These are phyloP conservation scores for Pasiphila rectangulata DNA, from an alignment of 2,888 invertebrate genomes.

Conservation along the genomic window DNA sequence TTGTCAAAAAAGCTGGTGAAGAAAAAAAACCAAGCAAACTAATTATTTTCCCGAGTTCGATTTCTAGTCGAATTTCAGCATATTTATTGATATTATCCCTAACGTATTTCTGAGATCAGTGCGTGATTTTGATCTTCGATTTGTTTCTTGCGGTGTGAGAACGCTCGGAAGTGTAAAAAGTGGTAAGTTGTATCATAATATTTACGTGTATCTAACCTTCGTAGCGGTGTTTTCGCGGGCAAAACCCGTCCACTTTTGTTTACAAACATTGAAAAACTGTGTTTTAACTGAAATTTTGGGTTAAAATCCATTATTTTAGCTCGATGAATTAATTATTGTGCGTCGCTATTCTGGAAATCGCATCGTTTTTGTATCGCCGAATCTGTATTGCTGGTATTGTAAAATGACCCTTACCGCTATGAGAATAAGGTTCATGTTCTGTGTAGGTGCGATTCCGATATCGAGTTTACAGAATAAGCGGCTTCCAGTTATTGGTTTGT, in stretches of 20 bases:
- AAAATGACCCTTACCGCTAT: slow-evolving; percentile 44
- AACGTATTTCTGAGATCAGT: slow-evolving; percentile 25
- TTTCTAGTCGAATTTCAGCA: slow-evolving; percentile 18
- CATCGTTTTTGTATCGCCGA: slow-evolving; percentile 41
- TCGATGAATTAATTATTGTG: slow-evolving; percentile 49
- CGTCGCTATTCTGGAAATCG: slow-evolving; percentile 60
- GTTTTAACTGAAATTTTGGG: slow-evolving; percentile 17
- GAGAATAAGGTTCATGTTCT: slow-evolving; percentile 45
- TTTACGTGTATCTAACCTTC: slow-evolving; percentile 43
- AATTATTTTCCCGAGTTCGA: slow-evolving; percentile 23
- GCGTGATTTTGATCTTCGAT: slow-evolving; percentile 4
- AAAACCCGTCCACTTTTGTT: slow-evolving; percentile 39
- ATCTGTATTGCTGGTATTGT: slow-evolving; percentile 34
- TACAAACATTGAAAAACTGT: slow-evolving; percentile 33
- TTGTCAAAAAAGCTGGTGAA: slow-evolving; percentile 18
- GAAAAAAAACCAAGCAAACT: slow-evolving; percentile 25
- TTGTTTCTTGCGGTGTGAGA: neutral
- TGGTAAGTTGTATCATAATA: slow-evolving; percentile 37
- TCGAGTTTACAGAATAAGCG: slow-evolving; percentile 55
- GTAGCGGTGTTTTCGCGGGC: slow-evolving; percentile 49
- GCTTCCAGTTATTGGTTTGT: slow-evolving; percentile 52
- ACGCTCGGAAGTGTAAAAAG: slow-evolving; percentile 20
- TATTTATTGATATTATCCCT: slow-evolving; percentile 6
- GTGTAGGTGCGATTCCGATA: slow-evolving; percentile 35
- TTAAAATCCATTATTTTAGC: slow-evolving; percentile 38